Evolutionary conservation across 2,113 vertebrate species (phyloP).

Genomic region (Catagonus wagneri): DNA sequence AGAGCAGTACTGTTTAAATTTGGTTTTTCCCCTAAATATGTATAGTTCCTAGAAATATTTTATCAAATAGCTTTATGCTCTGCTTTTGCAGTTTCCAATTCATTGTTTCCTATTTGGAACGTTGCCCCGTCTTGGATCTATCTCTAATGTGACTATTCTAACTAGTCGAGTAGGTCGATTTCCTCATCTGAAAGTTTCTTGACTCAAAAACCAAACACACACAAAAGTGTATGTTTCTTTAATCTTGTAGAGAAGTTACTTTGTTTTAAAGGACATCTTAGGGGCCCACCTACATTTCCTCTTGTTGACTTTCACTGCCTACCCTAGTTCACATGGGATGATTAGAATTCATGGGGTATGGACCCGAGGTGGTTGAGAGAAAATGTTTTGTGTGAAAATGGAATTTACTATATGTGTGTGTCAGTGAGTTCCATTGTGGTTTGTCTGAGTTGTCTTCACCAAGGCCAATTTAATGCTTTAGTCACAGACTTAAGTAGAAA

Average conservation of each 20-base stretch:
- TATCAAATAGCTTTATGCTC: neutral
- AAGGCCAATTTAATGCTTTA: conserved; percentile 56
- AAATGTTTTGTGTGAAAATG: neutral
- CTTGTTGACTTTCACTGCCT: neutral
- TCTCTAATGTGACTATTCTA: neutral
- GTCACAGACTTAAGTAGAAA: conserved; percentile 67
- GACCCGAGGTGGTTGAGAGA: neutral
- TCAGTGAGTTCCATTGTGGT: conserved; percentile 46
- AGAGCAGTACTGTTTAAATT: neutral
- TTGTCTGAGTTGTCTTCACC: conserved; percentile 55
- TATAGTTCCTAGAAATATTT: neutral
- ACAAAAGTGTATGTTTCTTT: neutral
- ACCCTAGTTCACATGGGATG: neutral
- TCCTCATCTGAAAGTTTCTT: conserved; percentile 18
- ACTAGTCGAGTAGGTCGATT: neutral
- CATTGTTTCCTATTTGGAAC: neutral
- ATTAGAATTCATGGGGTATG: neutral
- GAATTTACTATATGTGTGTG: conserved; percentile 40
- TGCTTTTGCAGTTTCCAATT: neutral
- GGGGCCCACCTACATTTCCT: conserved; percentile 14
- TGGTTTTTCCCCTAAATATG: neutral
- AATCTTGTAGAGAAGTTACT: neutral
- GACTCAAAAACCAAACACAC: neutral
- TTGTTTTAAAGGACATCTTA: conserved; percentile 31
- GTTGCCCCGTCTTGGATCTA: neutral